Percentiles rank a stretch among this genome's conserved stretches.
Evolutionary conservation across 2,797 vertebrate genomes (phyloP).

Genomic region (Coreius guichenoti): DNA sequence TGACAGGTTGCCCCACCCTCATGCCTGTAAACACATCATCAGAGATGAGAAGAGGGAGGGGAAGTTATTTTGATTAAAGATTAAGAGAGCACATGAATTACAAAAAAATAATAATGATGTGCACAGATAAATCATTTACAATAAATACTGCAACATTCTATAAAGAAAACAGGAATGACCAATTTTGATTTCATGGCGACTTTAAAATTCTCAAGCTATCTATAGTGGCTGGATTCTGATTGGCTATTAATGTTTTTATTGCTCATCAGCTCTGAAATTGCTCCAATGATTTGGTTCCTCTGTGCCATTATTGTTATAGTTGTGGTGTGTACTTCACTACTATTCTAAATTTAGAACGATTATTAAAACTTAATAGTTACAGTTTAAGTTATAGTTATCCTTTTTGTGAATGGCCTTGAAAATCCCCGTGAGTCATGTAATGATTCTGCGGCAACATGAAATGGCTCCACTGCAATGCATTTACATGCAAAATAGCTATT

Average conservation of each 20-base stretch:
- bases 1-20: background rate
- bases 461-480: slow-evolving; percentile 54
- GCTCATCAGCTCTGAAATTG: background rate
- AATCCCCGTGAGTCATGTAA: background rate
- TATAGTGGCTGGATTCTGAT: background rate
- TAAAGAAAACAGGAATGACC: no score
- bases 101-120: background rate
- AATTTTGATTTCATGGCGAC: background rate
- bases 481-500: slow-evolving; percentile 60
- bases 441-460: slow-evolving; percentile 43
- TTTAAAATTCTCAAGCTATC: background rate
- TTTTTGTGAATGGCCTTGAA: background rate
- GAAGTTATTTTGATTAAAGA: background rate
- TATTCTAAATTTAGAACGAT: background rate
- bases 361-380: background rate
- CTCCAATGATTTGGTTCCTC: background rate
- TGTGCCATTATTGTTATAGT: background rate
- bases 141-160: background rate
- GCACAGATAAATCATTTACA: background rate
- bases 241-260: background rate
- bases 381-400: background rate
- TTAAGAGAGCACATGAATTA: no score
- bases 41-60: no score
- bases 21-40: no score
- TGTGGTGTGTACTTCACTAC: background rate